Base-by-base conservation (phyloP, 2,888 invertebrate species). In the Eupithecia exiguata region DNA sequence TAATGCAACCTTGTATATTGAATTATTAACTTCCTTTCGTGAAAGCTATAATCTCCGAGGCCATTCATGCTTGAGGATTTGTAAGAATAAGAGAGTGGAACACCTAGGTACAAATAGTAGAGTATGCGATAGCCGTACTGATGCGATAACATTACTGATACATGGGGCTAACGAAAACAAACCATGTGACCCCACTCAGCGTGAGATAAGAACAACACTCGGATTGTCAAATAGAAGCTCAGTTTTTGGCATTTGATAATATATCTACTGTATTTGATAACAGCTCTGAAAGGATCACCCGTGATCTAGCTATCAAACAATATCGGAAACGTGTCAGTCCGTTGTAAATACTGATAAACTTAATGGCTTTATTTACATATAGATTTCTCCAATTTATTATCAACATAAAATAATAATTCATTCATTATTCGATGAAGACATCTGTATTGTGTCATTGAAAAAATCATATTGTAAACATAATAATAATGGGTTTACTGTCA, bases 151-250 rank as follows among this genome's bases (percentile, higher is more conserved):
- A 18, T 62, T 6, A 62, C 35, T 30, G 35, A 62, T 35, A 18
- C 9, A 84, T 0, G 75, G 82, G 43, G 88, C n/a, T n/a, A n/a
- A n/a, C n/a, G n/a, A n/a, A n/a, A n/a, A 62, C 30, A 30, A 30
- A 62, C 16, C 62, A 18, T 25, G 58, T 53, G 21, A 21, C 21
- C 12, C 21, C 58, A 53, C 58, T 58, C 58, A 14, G 46, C 46
- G 46, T n/a, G 46, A 46, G 46, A 46, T 46, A 25, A 21, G 3
- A 9, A 53, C 49, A 49, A n/a, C n/a, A n/a, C n/a, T n/a, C n/a
- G n/a, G 53, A 53, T 21, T 53, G 1, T 9, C n/a, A 18, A 21
- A 53, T 53, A n/a, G 9, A 49, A n/a, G n/a, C n/a, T n/a, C 9
- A n/a, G 9, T 49, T 9, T 53, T 10, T 53, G 21, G n/a, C 18